Evolutionary conservation across 2,888 invertebrate species (phyloP).

Genomic region (Stictocephala bisonia): DNA sequence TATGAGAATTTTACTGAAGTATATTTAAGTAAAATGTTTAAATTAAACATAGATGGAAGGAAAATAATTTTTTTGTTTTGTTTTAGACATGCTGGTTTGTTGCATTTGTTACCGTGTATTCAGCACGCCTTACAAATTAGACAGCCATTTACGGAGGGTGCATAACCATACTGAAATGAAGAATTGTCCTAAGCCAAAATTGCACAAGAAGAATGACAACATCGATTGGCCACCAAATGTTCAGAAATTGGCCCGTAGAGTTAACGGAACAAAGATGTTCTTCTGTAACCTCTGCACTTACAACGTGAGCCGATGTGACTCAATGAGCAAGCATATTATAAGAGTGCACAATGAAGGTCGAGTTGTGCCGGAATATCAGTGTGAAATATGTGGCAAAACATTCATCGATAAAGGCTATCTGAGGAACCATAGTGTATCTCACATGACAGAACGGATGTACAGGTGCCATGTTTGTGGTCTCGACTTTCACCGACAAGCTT

Average conservation of each 20-base stretch:
- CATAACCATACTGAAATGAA: neutral
- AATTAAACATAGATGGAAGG: too few species aligned
- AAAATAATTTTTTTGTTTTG: too few species aligned
- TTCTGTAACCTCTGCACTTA: slow-evolving; percentile 1
- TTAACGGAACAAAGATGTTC: neutral
- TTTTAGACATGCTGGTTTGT: slow-evolving; percentile 12
- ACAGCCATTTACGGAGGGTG: neutral
- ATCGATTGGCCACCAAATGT: neutral
- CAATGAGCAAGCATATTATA: slow-evolving; percentile 3
- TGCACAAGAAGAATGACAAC: neutral
- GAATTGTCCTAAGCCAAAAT: too few species aligned
- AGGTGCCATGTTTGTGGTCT: slow-evolving; percentile 8
- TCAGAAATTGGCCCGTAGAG: neutral
- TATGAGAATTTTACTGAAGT: too few species aligned
- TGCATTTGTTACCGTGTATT: neutral
- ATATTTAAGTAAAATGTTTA: too few species aligned
- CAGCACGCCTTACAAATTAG: neutral
- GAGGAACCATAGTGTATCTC: neutral
- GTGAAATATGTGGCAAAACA: slow-evolving; percentile 5
- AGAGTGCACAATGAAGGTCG: neutral
- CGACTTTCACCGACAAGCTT: neutral
- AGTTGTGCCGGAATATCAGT: neutral
- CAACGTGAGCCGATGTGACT: slow-evolving; percentile 2
- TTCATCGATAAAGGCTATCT: slow-evolving; percentile 2
- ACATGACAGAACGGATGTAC: neutral